Evolutionary conservation across 2,113 vertebrate species (phyloP).

Genomic region (Noturus placidus): DNA sequence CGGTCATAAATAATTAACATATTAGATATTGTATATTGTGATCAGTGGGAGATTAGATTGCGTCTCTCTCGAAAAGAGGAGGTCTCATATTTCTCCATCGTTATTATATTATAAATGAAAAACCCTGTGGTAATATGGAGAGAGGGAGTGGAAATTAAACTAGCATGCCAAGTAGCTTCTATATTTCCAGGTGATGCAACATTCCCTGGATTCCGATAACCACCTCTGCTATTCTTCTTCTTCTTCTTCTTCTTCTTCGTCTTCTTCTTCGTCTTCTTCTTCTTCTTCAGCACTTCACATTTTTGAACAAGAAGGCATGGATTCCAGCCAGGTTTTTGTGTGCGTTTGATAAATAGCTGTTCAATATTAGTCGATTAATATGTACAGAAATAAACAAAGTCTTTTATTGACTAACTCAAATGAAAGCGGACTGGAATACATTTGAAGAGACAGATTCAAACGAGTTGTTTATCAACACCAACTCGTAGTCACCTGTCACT

Average conservation of each 20-base stretch:
- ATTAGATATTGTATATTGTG: background rate
- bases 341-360: background rate
- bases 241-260: background rate
- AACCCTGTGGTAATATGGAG: background rate
- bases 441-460: background rate
- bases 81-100: background rate
- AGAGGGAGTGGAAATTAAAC: conserved; percentile 19
- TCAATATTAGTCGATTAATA: background rate
- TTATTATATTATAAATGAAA: background rate
- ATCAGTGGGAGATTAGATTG: background rate
- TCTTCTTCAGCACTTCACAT: background rate
- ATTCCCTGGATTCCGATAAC: background rate
- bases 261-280: background rate
- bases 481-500: background rate
- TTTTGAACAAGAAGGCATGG: background rate
- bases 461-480: background rate
- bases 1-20: conserved; percentile 1
- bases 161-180: background rate
- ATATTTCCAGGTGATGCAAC: conserved; percentile 17
- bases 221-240: background rate
- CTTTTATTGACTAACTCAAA: background rate
- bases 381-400: background rate
- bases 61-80: background rate
- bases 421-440: background rate
- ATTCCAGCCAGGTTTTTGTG: background rate